A percentile compares a stretch with the other conserved stretches of the same genome.
These are phyloP conservation scores for Theristus sp. DNA, from an alignment of 2,888 invertebrate genomes.

Conservation along the genomic window DNA sequence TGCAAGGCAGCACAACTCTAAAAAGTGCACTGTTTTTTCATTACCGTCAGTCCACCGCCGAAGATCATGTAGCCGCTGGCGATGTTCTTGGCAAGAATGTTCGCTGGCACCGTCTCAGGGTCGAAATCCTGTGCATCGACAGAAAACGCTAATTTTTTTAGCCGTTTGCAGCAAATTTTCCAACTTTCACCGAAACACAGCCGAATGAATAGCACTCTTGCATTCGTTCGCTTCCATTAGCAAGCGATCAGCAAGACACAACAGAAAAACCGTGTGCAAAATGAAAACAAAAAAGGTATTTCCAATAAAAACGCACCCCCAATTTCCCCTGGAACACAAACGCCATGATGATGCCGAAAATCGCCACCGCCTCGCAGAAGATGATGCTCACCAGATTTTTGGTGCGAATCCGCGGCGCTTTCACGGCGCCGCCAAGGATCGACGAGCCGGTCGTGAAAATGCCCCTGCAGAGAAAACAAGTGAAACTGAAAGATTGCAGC, in stretches of 20 bases:
- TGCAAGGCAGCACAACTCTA: too few relatives aligned
- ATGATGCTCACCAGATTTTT: constrained; percentile 98
- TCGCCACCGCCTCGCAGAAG: constrained; percentile 98
- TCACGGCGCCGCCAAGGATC: constrained; percentile 91
- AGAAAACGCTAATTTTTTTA: too few relatives aligned
- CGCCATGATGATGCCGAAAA: constrained; percentile 94
- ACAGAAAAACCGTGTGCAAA: too few relatives aligned
- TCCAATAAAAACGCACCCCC: constrained; percentile 11
- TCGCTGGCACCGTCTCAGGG: constrained; percentile 10
- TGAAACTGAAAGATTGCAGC: too few relatives aligned
- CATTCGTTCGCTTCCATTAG: too few relatives aligned
- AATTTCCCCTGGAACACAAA: constrained; percentile 51
- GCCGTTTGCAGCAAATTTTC: too few relatives aligned
- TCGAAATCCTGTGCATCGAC: constrained; percentile 18
- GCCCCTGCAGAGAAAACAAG: constrained; percentile 42
- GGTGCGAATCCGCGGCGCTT: constrained; percentile 93
- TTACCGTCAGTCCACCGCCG: constrained; percentile 75
- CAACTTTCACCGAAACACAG: too few relatives aligned
- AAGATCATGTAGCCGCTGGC: constrained; percentile 70
- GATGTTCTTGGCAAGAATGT: constrained; percentile 19
- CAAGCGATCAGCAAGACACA: too few relatives aligned
- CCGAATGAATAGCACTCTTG: too few relatives aligned
- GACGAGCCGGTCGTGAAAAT: constrained; percentile 90
- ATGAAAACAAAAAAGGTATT: too few relatives aligned
- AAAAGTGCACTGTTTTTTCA: too few relatives aligned